Evolutionary conservation across 1,140 invertebrate genomes (phyloP), one percentile per base, ranked within the genome.

Genomic region (Drosophila chauvacae): DNA sequence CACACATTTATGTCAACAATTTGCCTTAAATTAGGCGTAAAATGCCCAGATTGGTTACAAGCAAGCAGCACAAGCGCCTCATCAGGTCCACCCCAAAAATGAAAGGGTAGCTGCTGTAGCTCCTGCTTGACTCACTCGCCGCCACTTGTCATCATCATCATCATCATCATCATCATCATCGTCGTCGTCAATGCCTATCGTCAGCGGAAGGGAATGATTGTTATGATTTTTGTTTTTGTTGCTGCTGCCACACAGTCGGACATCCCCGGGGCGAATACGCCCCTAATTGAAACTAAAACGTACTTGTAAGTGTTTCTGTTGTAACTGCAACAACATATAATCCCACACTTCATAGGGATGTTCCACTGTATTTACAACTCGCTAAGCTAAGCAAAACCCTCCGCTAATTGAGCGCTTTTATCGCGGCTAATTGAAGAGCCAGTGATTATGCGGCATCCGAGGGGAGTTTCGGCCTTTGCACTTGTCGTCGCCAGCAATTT

Each of bases 11-110:
- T 81, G 79, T 81, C 83, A 86, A 87, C 84, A 88, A 88, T 88
- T 88, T 90, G 85, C 87, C 84, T 88, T 84, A 88, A 88, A 88
- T 88, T 88, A 88, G 85, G 84, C 84, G 85, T 88, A 88, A 88
- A 88, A 88, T 88, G 65, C 66, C 83, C 84, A 88, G 84, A 88
- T 88, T 88, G 84, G 63, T 61, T 73, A 50, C 75, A 65, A 45
- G 79, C 75, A 62, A 42, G 79, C 64, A 63, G 18, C 57, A 85
- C 57, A 81, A 80, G 50, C 50, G 39, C 20, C 61, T 79, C 77
- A 80, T 77, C 79, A 81, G 35, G 18, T 65, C 42, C 64, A 50
- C 45, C 60, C 41, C 70, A 76, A 51, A 80, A 87, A 87, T 83
- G 65, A 87, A 88, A 88, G 83, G 76, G 80, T 87, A 88, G 84